These are phyloP conservation scores for Acleris laterana DNA, from an alignment of 2,888 invertebrate species.

Conservation along the genomic window DNA sequence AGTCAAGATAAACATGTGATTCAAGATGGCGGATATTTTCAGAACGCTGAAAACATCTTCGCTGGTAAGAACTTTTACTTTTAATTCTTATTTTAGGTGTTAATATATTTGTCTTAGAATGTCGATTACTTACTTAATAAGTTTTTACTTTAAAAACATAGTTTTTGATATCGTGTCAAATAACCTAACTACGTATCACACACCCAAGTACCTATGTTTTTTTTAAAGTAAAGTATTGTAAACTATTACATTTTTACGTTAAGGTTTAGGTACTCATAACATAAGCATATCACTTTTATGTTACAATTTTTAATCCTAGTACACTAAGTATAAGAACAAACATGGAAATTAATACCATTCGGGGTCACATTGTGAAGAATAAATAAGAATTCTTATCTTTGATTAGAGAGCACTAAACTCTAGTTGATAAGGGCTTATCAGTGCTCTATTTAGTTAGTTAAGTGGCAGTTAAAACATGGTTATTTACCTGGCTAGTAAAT, in stretches of 20 bases:
- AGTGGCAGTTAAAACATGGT: slow-evolving; percentile 47
- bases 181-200: no score
- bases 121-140: no score
- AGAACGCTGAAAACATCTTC: slow-evolving; percentile 53
- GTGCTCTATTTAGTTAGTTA: slow-evolving; percentile 57
- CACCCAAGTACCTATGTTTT: no score
- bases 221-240: no score
- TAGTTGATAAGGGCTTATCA: slow-evolving; percentile 47
- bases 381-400: slow-evolving; percentile 68
- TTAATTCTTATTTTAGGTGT: slow-evolving; percentile 29
- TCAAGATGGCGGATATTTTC: slow-evolving; percentile 74
- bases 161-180: no score
- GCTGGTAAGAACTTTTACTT: slow-evolving; percentile 61
- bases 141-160: no score
- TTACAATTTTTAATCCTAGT: not conserved
- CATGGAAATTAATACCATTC: slow-evolving; percentile 47
- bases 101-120: not conserved
- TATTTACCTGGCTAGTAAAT: slow-evolving; percentile 44
- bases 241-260: no score
- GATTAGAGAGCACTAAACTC: slow-evolving; percentile 56
- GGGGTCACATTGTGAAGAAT: slow-evolving; percentile 61
- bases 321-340: not conserved
- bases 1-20: slow-evolving; percentile 75
- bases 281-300: no score
- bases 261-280: no score